Evolutionary conservation across 2,113 vertebrate species (phyloP).

Genomic region (Phainopepla nitens): DNA sequence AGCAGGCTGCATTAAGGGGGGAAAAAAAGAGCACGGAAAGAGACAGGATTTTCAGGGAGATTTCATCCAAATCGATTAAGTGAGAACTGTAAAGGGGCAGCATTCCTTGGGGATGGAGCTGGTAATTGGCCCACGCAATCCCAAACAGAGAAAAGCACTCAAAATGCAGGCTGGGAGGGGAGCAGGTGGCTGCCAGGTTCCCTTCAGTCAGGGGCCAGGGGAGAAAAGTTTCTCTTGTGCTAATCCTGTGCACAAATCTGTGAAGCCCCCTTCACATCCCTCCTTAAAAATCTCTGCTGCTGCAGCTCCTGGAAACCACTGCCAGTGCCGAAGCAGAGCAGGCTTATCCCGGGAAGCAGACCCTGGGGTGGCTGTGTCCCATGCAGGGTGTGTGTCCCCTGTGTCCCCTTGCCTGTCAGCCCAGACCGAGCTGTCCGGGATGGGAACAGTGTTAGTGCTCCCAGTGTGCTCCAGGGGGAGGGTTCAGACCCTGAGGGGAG

Average conservation of each 20-base stretch:
- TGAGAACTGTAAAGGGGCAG: conserved; percentile 31
- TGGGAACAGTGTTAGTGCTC: neutral
- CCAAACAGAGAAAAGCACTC: conserved; percentile 48
- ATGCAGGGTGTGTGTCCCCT: fast-evolving
- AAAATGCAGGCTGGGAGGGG: neutral
- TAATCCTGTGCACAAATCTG: neutral
- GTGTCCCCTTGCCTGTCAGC: neutral
- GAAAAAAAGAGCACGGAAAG: neutral
- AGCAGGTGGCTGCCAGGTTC: neutral
- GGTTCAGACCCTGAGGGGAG: neutral
- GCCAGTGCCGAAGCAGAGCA: neutral
- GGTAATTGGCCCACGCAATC: neutral
- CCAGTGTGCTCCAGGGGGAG: neutral
- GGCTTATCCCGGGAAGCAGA: neutral
- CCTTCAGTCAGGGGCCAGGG: neutral
- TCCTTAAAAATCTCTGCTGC: neutral
- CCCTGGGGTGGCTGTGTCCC: fast-evolving
- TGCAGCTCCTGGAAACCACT: neutral
- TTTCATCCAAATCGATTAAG: conserved; percentile 51
- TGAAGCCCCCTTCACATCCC: neutral
- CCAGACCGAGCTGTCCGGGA: neutral
- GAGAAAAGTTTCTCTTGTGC: neutral
- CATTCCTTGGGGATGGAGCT: neutral
- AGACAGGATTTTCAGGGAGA: conserved; percentile 46
- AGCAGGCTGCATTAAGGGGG: neutral